Base-by-base conservation (phyloP, 2,113 vertebrate genomes). In the Cavia porcellus region DNA sequence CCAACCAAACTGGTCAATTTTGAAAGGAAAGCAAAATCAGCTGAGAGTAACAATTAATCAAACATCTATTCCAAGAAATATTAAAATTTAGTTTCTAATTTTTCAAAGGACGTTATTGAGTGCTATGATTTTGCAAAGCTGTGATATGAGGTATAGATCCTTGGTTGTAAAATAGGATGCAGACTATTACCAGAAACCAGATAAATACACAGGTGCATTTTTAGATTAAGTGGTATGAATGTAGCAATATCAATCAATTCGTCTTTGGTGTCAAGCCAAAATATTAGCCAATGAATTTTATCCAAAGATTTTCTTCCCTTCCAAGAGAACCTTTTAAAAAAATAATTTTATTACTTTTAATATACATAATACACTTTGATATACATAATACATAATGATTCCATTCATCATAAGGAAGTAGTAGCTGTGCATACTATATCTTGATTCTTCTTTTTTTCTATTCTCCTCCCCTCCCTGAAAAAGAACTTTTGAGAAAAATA, bases 201-300 rank as follows among this genome's bases (percentile, higher is more conserved):
- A 81, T 25, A 4, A 83, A 25, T 15, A 15, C n/a, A 3, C 52
- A 3, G 0, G 10, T 14, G 66, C 1, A 0, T 57, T 59, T 84
- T 80, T 68, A 50, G 8, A 68, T 38, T 59, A 62, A 20, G 38
- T 11, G 32, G 28, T 74, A 5, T 35, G 2, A 1, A 72, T 19
- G 13, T 6, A 55, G 45, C 11, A 81, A 1, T 25, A 20, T 24
- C 24, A 28, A 47, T 20, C 38, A 47, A n/a, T 50, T 92, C 45
- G 74, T 6, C 17, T 82, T 75, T 14, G 0, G 1, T 22, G 32
- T 52, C 20, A 62, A 61, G 75, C 35, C 24, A 61, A 83, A 80
- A 95, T 95, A 90, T 94, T 74, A 96, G 19, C 64, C 88, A 79
- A 95, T 42, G 42, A 86, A 80, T 85, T 92, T 86, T 35, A 92